A percentile compares a stretch with the other conserved stretches of the same genome.
Evolutionary conservation across 35 echinoderm and acorn worm genomes (phyloP).

Genomic region (Chiridota heheva): DNA sequence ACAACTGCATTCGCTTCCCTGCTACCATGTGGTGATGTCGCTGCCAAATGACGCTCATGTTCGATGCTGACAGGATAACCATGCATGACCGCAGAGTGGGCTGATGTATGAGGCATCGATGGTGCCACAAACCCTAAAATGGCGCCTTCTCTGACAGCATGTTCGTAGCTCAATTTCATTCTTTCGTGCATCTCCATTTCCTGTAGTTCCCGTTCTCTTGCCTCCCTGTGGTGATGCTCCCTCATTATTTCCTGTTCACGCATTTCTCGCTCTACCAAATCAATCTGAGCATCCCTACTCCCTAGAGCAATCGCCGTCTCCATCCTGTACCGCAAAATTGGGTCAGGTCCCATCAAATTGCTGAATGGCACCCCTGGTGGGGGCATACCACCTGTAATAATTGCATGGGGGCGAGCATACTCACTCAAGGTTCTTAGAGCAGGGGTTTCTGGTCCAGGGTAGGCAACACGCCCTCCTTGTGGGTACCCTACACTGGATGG

Average conservation of each 20-base stretch:
- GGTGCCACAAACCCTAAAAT: not conserved
- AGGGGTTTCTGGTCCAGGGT: constrained; percentile 84
- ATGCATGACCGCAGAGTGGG: not conserved
- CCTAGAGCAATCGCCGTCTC: constrained; percentile 66
- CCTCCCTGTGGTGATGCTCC: constrained; percentile 59
- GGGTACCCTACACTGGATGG: constrained; percentile 1
- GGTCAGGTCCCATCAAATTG: constrained; percentile 89
- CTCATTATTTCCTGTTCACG: constrained; percentile 72
- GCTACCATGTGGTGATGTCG: constrained; percentile 13
- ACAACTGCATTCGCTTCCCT: constrained; percentile 30
- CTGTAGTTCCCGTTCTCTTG: constrained; percentile 55
- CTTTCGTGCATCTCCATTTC: constrained; percentile 72
- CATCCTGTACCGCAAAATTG: constrained; percentile 85
- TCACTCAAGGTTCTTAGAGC: constrained; percentile 90
- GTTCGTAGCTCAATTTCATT: constrained; percentile 56
- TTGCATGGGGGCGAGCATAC: constrained; percentile 83
- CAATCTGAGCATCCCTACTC: constrained; percentile 87
- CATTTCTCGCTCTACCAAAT: constrained; percentile 84
- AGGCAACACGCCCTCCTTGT: constrained; percentile 19
- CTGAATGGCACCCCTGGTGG: constrained; percentile 4
- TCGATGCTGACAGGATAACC: constrained; percentile 17
- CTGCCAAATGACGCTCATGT: constrained; percentile 43
- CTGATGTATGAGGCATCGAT: not conserved
- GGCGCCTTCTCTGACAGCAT: constrained; percentile 35
- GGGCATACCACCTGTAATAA: constrained; percentile 42